Evolutionary conservation across 2,113 vertebrate genomes (phyloP).

Genomic region (Thomomys bottae): DNA sequence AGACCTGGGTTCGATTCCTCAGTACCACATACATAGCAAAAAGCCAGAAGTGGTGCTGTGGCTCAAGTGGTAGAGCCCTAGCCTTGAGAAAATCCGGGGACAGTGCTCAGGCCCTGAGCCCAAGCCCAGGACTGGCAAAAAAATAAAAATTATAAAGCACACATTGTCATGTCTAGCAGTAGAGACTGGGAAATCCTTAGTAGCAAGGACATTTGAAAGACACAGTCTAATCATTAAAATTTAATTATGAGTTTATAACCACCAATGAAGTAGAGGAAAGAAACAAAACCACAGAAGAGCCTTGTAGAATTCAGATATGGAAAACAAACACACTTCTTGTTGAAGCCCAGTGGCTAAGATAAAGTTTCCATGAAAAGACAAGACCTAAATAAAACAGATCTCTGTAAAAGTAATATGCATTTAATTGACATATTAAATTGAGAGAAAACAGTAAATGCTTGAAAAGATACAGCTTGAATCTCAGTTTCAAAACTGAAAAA

Average conservation of each 20-base stretch:
- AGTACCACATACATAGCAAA: no score
- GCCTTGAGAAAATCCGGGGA: no score
- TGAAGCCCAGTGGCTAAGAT: not conserved
- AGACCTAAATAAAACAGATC: not conserved
- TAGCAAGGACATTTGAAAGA: not conserved
- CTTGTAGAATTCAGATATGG: not conserved
- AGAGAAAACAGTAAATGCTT: not conserved
- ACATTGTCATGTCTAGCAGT: not conserved
- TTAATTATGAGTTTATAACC: not conserved
- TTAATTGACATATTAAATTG: not conserved
- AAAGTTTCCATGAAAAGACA: slow-evolving; percentile 18
- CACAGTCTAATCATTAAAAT: not conserved
- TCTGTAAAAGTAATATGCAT: not conserved
- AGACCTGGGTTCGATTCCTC: no score
- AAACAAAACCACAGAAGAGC: not conserved
- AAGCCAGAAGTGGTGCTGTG: no score
- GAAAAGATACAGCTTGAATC: slow-evolving; percentile 1
- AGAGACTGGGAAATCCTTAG: not conserved
- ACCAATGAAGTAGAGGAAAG: not conserved
- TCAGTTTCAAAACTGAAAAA: slow-evolving; percentile 28
- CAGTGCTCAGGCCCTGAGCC: no score
- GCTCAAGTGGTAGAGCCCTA: no score
- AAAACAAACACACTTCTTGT: not conserved
- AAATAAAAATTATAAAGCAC: not conserved
- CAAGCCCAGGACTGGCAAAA: no score